These are phyloP conservation scores for Drosophila orosa DNA, from an alignment of 1,140 invertebrate species.

Conservation along the genomic window DNA sequence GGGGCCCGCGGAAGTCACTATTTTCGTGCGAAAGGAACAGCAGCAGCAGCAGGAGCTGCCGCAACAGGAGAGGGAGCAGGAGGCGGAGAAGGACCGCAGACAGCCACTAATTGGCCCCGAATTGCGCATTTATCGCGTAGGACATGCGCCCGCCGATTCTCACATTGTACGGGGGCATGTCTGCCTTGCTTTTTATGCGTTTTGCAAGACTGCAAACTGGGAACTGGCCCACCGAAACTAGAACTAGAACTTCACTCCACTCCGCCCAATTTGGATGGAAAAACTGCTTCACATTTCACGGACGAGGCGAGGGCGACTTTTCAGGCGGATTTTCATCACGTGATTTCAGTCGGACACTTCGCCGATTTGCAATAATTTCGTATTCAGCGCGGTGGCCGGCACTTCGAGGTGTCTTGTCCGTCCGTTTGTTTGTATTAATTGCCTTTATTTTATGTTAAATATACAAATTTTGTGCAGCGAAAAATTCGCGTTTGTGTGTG, in stretches of 20 bases:
- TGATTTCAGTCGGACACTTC: conserved; percentile 44
- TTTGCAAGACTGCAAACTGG: conserved; percentile 6
- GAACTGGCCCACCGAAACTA: conserved; percentile 9
- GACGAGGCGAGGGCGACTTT: conserved; percentile 54
- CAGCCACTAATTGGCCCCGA: conserved; percentile 64
- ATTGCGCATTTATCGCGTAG: conserved; percentile 72
- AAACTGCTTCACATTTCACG: conserved; percentile 69
- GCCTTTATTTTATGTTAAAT: conserved; percentile 64
- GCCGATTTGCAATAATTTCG: conserved; percentile 4
- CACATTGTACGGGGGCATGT: conserved; percentile 60
- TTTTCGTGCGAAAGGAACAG: conserved; percentile 15
- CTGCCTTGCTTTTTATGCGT: conserved; percentile 12
- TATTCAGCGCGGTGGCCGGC: conserved; percentile 41
- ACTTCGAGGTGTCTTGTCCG: conserved; percentile 27
- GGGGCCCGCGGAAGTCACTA: conserved; percentile 28
- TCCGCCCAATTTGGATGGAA: conserved; percentile 58
- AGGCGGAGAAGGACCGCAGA: conserved; percentile 43
- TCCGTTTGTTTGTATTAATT: conserved; percentile 45
- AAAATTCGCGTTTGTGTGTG: conserved; percentile 63
- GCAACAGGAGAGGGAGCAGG: conserved; percentile 19
- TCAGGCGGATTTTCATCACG: conserved; percentile 78
- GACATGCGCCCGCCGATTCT: conserved; percentile 50
- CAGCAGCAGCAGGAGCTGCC: conserved; percentile 25
- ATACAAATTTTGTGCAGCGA: conserved; percentile 61
- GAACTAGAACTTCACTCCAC: conserved; percentile 28